Conservation (phyloP, 2,797 vertebrate genomes). For the Heliangelus exortis region DNA sequence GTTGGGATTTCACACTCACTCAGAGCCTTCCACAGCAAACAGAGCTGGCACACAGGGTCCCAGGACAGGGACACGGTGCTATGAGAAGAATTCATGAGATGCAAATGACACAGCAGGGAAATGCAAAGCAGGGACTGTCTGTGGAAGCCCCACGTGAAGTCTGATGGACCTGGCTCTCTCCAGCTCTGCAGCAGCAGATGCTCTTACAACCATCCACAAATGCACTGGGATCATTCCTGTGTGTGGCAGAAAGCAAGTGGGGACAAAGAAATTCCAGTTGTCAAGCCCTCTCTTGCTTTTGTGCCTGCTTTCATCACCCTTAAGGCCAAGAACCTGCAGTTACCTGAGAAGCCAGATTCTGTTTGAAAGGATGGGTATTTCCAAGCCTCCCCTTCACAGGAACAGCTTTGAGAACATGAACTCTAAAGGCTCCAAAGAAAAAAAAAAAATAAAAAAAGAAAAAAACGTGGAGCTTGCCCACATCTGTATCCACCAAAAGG, state of each 20-base stretch:
- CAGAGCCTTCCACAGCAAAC: not conserved
- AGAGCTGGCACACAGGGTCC: not conserved
- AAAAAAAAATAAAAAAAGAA: not conserved
- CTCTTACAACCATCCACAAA: not conserved
- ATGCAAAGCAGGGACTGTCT: not conserved
- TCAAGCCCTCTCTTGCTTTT: not conserved
- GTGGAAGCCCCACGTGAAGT: not conserved
- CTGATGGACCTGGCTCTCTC: not conserved
- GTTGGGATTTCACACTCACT: not conserved
- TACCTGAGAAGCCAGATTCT: not conserved
- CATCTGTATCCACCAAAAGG: not conserved
- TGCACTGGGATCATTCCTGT: not conserved
- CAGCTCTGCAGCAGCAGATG: not conserved
- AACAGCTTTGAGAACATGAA: not conserved
- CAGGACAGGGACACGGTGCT: not conserved
- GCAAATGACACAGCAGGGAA: constrained; percentile 40
- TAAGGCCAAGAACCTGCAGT: not conserved
- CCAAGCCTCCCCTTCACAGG: not conserved
- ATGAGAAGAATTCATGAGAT: constrained; percentile 5
- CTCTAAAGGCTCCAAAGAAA: not conserved
- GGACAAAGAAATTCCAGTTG: constrained; percentile 9
- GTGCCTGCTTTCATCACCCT: not conserved
- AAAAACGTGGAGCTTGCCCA: not conserved
- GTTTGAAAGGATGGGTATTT: not conserved
- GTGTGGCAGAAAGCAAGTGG: not conserved